Base-by-base conservation (phyloP, 2,113 vertebrate species). In the Trochalopteron elliotii region DNA sequence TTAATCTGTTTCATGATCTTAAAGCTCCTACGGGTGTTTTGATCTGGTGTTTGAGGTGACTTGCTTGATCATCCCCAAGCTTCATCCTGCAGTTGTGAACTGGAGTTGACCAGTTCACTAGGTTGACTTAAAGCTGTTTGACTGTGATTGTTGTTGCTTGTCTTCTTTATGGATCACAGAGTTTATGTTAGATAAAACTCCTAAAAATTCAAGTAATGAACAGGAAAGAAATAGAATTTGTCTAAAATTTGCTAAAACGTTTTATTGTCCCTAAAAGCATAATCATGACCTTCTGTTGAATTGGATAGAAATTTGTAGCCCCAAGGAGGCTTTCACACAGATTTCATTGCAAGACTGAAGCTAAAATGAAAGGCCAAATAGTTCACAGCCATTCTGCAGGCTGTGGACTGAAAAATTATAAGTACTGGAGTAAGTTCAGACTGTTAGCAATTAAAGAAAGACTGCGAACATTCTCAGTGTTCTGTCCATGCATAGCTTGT, bases 131-230 rank as follows among this genome's bases (percentile, higher is more conserved):
- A 96, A 97, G 85, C 94, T 97, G 50, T 93, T 65, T 94, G 94
- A 93, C 96, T 97, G 85, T 90, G 71, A 69, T 97, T 94, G 92
- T 56, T 53, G 90, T 97, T 98, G 88, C 37, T 60, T 94, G 95
- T 84, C 85, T 57, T 87, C 83, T 98, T 98, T 94, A 97, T 97
- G 98, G 98, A 98, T 98, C 98, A 98, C 96, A 97, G 98, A 97
- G 95, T 85, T 91, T 95, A 88, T 95, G 95, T 95, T 84, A 96
- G 95, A 87, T 93, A 97, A 89, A 91, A 81, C 45, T 77, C 64
- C 61, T 97, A 94, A 98, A 97, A 98, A 98, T 97, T 97, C 97
- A 98, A 96, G 88, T 97, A 97, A 89, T 91, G 55, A 94, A 86
- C 47, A 59, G 52, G 47, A 80, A 83, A 90, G n/a, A 77, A 93